Evolutionary conservation across 2,888 invertebrate species (phyloP), one percentile per base, ranked within the genome.

Genomic region (Dicranocentrus wangi): DNA sequence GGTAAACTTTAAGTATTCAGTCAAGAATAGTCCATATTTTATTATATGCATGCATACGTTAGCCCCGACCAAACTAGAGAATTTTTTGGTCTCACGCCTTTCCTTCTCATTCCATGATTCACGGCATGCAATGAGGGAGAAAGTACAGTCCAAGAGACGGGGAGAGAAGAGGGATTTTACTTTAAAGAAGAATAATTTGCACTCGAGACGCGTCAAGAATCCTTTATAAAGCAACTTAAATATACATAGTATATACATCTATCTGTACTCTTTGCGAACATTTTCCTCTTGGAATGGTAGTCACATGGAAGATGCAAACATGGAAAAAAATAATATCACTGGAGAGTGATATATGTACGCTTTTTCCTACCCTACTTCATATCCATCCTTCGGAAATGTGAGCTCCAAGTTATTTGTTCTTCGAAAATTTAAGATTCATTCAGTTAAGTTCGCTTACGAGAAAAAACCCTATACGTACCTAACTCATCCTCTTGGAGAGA

Each of bases 131-230:
- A 66, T 66, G 65, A 47, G 19, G 39, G 15, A 19, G 17, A 28
- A 47, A 32, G 23, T 39, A 2, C 5, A 32, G 10, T 32, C 3
- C 32, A 10, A 55, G 66, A 39, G 66, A 66, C 53, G 73, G 65
- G 60, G 27, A 19, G 43, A 65, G 58, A n/a, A 39, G 53, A 66
- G 68, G 61, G 75, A 76, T 76, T 76, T 58, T 61, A 68, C 58
- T 75, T 58, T 66, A 42, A 73, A 58, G 61, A 72, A 73, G 76
- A 76, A 76, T 76, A 76, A 68, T 76, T 76, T 76, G 68, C 68
- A 60, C 76, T 43, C 10, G 60, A 58, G 42, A 76, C 76, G 76
- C 68, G 76, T 76, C 60, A 60, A 55, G 69, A 69, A 69, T 69
- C 55, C 43, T 17, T 47, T 68, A 68, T 68, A 68, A 68, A 23